These are phyloP conservation scores for Dicrostonyx torquatus DNA, from an alignment of 2,797 vertebrate species.

Conservation along the genomic window DNA sequence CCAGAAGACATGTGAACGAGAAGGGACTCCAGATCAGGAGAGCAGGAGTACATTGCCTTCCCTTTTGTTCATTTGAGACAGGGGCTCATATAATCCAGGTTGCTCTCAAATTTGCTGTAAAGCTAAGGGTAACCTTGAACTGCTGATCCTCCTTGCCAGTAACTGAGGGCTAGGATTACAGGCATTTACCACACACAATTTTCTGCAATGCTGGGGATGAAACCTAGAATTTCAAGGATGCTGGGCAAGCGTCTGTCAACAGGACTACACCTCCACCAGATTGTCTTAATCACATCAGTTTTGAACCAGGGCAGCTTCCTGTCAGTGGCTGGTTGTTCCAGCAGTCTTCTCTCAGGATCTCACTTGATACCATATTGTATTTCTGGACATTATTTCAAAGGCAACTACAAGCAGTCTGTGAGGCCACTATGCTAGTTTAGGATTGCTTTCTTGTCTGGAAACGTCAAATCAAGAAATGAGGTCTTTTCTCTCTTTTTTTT, in stretches of 20 bases:
- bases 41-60: background rate
- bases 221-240: background rate
- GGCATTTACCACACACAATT: background rate
- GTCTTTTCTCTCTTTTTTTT: background rate
- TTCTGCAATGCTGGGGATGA: background rate
- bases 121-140: background rate
- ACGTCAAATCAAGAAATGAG: background rate
- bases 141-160: background rate
- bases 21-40: background rate
- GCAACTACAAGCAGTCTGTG: background rate
- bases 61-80: background rate
- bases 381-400: background rate
- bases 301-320: background rate
- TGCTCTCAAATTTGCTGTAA: background rate
- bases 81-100: background rate
- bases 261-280: background rate
- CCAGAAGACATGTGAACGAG: background rate
- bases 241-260: background rate
- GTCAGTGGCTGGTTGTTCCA: background rate
- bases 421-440: background rate
- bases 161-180: background rate
- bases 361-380: fast-evolving
- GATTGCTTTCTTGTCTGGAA: background rate
- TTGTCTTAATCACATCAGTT: background rate
- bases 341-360: fast-evolving